Base-by-base conservation (phyloP, 2,888 invertebrate species). In the Hydropsyche betteni region DNA sequence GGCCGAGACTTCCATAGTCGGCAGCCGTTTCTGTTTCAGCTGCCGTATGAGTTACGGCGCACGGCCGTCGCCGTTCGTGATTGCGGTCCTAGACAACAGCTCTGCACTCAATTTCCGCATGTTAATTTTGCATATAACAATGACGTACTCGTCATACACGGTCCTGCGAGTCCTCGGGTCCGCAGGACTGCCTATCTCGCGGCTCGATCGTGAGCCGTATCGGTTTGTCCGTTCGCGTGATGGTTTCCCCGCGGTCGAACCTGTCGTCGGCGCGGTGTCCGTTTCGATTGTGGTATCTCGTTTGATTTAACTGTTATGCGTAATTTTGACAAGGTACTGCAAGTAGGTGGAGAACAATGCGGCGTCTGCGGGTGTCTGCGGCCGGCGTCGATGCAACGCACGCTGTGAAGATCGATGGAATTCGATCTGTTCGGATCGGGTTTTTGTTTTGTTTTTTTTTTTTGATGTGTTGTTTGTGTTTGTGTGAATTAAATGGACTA, bases 11-110 rank as follows among this genome's bases (percentile, higher is more conserved):
- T 34, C 72, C 72, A 24, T 72, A 52, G 14, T 72, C 72, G 58
- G 72, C 55, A 72, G 72, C 72, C 34, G 38, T 36, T 38, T 7
- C 16, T 24, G 58, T 55, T 55, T 36, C 34, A n/a, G 14, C 38
- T 55, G 55, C 58, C 58, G 44, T 55, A 72, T 72, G 72, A 72
- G 55, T 72, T 72, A 72, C 72, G 34, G 72, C 72, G 55, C 58
- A 58, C 72, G 72, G 38, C 55, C 24, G 24, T 24, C 16, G 55
- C 24, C 12, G 71, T 55, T 71, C 71, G 71, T 71, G 71, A 71
- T 71, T 71, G 52, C 71, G 52, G 16, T 16, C 36, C 24, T 24
- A 24, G 24, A 24, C 36, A 58, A 72, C 72, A 34, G 55, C 33
- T 72, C 33, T 58, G 55, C 58, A 53, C 70, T 70, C 53, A 58